Evolutionary conservation across 2,797 vertebrate genomes (phyloP).

Genomic region (Lepus oiostolus): DNA sequence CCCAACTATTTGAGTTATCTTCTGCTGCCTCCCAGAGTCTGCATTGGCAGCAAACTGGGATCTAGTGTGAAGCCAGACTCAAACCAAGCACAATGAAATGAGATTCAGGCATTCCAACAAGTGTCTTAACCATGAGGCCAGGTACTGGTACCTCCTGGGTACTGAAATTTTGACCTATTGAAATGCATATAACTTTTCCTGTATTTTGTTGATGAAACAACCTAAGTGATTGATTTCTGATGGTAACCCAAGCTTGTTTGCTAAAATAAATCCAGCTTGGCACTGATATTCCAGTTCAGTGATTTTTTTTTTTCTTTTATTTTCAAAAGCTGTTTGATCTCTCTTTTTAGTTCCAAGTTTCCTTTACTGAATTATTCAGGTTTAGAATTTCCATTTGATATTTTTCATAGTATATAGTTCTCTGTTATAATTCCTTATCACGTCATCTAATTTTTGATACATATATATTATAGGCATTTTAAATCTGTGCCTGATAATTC

Average conservation of each 20-base stretch:
- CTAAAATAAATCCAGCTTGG: neutral
- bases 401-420: neutral
- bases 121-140: too few relatives aligned
- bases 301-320: neutral
- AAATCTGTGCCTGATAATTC: neutral
- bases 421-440: neutral
- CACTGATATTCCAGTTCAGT: neutral
- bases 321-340: neutral
- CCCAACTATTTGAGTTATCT: too few relatives aligned
- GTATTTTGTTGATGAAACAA: neutral
- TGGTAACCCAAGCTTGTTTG: neutral
- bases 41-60: too few relatives aligned
- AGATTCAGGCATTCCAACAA: too few relatives aligned
- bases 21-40: too few relatives aligned
- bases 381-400: neutral
- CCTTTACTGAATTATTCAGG: neutral
- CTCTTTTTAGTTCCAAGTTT: neutral
- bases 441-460: neutral
- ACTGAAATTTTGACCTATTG: neutral
- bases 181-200: neutral
- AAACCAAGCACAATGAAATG: too few relatives aligned
- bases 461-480: neutral
- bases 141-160: neutral
- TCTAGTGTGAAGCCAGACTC: too few relatives aligned
- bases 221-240: neutral